phyloP scores from a whole-genome alignment of 2,797 vertebrate genomes.

The Eidolon dupreanum region DNA sequence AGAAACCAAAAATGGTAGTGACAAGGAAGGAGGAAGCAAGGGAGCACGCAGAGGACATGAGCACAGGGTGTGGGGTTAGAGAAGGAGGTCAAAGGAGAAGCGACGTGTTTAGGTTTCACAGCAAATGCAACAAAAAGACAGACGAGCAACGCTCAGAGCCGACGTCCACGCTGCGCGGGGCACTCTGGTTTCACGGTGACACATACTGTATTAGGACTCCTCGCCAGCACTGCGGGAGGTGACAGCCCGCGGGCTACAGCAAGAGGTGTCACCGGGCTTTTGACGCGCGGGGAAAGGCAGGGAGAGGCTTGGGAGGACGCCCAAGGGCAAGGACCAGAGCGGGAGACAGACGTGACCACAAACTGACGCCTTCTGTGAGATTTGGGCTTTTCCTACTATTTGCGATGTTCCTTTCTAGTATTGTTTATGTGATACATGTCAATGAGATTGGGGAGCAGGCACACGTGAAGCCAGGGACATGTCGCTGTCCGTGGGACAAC shows the following conservation, averaged over 20 bases:
- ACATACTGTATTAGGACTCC: not conserved
- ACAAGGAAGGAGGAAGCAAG: not conserved
- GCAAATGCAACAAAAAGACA: not conserved
- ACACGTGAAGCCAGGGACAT: not conserved
- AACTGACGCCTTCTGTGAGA: too few relatives aligned
- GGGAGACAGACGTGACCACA: not conserved
- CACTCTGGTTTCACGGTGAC: fast-evolving
- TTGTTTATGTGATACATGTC: not conserved
- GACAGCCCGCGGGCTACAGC: fast-evolving
- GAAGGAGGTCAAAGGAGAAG: not conserved
- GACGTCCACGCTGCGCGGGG: fast-evolving
- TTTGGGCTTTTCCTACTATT: not conserved
- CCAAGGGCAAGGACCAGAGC: fast-evolving
- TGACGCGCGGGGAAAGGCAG: not conserved
- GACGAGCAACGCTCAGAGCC: too few relatives aligned
- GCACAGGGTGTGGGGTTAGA: not conserved
- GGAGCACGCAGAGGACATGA: not conserved
- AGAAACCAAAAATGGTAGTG: not conserved
- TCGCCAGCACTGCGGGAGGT: not conserved
- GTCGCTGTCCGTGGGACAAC: not conserved
- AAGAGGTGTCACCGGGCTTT: not conserved
- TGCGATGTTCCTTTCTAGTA: not conserved
- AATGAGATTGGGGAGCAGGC: not conserved
- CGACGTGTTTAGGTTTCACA: not conserved
- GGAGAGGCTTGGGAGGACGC: not conserved